phyloP scores from a whole-genome alignment of 2,113 vertebrate genomes.

The Ailurus styani region DNA sequence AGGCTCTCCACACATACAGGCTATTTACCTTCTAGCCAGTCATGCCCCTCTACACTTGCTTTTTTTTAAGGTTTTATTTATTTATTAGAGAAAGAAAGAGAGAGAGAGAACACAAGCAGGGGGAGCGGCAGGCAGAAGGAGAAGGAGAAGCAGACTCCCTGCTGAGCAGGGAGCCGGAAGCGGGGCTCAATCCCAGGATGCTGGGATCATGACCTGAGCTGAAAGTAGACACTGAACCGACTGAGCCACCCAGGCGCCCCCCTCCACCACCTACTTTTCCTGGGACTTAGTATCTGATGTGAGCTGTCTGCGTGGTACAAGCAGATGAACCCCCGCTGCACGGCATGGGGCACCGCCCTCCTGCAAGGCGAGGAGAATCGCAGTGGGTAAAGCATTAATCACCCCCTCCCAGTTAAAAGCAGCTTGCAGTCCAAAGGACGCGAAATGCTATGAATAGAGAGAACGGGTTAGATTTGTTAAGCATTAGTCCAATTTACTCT shows the following conservation, averaged over 20 bases:
- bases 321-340: too few species aligned
- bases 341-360: too few species aligned
- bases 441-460: too few species aligned
- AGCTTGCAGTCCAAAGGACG: too few species aligned
- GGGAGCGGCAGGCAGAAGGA: not conserved
- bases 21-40: constrained; percentile 28
- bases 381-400: too few species aligned
- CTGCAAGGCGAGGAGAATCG: too few species aligned
- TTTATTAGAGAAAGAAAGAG: not conserved
- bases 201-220: not conserved
- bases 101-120: not conserved
- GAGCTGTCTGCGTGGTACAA: too few species aligned
- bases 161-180: not conserved
- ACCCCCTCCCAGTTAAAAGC: too few species aligned
- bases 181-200: not conserved
- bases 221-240: not conserved
- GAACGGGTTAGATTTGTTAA: too few species aligned
- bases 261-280: not conserved
- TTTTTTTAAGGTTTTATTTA: not conserved
- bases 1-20: constrained; percentile 48
- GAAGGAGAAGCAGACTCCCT: not conserved
- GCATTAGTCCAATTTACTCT: too few species aligned
- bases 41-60: not conserved
- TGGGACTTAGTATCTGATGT: not conserved
- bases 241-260: not conserved